Evolutionary conservation across 2,797 vertebrate species (phyloP), one percentile per base, ranked within the genome.

Genomic region (Ctenosaura bakeri): DNA sequence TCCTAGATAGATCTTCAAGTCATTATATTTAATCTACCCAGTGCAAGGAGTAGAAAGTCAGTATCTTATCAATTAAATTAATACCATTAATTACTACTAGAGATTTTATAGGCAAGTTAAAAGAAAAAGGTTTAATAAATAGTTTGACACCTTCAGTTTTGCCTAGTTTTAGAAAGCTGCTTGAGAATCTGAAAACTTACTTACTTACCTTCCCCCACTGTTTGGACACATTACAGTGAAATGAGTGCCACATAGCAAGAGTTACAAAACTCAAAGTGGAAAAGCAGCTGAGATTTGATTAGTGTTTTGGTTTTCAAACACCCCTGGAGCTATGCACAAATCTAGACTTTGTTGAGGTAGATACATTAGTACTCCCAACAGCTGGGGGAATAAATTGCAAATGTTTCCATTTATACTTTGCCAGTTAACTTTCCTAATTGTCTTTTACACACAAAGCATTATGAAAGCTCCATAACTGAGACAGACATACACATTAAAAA

Each of bases 281-380:
- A 96, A 96, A 94, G 91, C 94, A 95, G 94, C 94, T 93, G 89
- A 87, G 94, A 90, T 94, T 93, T 95, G 92, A 91, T 95, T 73
- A 95, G 92, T 95, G 92, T 91, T 95, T 94, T 88, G 76, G 93
- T 97, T 96, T 92, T 94, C 94, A 94, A 93, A 95, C 94, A 96
- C 93, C 82, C 93, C 97, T 97, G 96, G 97, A 97, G 97, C 97
- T 97, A 97, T 88, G 94, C 90, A 94, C 92, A 96, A 94, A 95
- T 95, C 95, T 94, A 81, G 12, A 94, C 96, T 96, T 94, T 95
- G 94, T 96, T 96, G 96, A 94, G 91, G 91, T 92, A 93, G 80
- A 83, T 52, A 74, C 94, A 96, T 97, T 90, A 96, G 94, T 91
- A 93, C 95, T 90, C 73, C 0, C 26, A 97, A 97, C 97, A 97